Evolutionary conservation across 2,888 invertebrate species (phyloP).

Genomic region (Papilio elwesi): DNA sequence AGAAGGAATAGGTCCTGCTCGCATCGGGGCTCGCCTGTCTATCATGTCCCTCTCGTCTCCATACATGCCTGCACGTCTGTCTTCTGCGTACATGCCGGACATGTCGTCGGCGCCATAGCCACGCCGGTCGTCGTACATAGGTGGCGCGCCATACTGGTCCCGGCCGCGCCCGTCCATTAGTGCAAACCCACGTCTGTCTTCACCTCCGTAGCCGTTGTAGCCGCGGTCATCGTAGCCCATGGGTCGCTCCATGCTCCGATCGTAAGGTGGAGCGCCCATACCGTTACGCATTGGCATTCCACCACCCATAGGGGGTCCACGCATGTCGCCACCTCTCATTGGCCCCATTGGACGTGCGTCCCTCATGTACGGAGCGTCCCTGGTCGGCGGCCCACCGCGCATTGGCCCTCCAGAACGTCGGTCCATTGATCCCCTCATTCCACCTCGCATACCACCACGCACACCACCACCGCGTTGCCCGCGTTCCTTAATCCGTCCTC

Average conservation of each 20-base stretch:
- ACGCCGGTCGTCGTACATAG: constrained; percentile 62
- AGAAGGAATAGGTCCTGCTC: constrained; percentile 59
- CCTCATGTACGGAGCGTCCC: constrained; percentile 63
- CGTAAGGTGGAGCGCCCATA: constrained; percentile 75
- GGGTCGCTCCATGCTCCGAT: constrained; percentile 62
- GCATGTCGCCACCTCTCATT: constrained; percentile 74
- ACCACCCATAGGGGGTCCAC: constrained; percentile 60
- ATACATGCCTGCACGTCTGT: constrained; percentile 68
- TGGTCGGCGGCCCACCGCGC: constrained; percentile 62
- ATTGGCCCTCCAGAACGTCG: constrained; percentile 65
- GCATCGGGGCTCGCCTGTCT: constrained; percentile 64
- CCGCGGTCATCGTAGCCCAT: constrained; percentile 71
- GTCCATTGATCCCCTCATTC: constrained; percentile 72
- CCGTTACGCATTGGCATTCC: constrained; percentile 61
- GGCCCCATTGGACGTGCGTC: constrained; percentile 61
- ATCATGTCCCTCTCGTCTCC: constrained; percentile 70
- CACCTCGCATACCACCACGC: constrained; percentile 72
- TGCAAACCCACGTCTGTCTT: constrained; percentile 76
- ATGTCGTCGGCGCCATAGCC: constrained; percentile 55
- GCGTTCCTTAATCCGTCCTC: constrained; percentile 90
- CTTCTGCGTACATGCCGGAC: constrained; percentile 58
- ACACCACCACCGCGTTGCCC: constrained; percentile 82
- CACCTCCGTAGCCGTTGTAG: constrained; percentile 75
- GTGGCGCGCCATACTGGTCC: constrained; percentile 70
- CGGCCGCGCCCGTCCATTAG: constrained; percentile 69